Conservation (phyloP, 2,888 invertebrate genomes). For the Hirtodrosophila duncani region DNA sequence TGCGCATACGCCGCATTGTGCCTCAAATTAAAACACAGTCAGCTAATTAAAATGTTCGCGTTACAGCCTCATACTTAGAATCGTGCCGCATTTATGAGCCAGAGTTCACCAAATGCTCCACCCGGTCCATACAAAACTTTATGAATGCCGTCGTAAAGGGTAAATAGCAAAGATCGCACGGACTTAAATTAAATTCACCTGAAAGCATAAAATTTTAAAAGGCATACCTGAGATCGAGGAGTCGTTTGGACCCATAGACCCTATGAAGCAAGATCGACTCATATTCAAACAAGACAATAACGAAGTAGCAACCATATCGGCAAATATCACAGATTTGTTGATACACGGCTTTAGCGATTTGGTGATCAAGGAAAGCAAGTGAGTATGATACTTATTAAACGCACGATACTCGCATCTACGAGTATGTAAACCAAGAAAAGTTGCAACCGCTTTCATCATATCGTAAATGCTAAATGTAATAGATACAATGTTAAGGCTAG, state of each 20-base stretch:
- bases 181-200: too few relatives aligned
- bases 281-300: constrained; percentile 84
- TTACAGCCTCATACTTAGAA: constrained; percentile 83
- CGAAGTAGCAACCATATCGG: constrained; percentile 83
- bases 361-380: constrained; percentile 82
- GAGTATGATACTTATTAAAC: constrained; percentile 66
- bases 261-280: constrained; percentile 82
- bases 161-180: constrained; percentile 33
- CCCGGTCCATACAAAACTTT: constrained; percentile 79
- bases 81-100: constrained; percentile 83
- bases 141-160: constrained; percentile 81
- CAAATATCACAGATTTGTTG: constrained; percentile 83
- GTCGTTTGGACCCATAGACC: constrained; percentile 83
- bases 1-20: too few relatives aligned
- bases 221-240: constrained; percentile 67
- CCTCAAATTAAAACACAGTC: too few relatives aligned
- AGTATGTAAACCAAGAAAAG: too few relatives aligned
- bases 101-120: constrained; percentile 83
- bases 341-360: constrained; percentile 83
- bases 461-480: too few relatives aligned
- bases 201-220: too few relatives aligned
- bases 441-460: too few relatives aligned
- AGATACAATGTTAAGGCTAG: too few relatives aligned
- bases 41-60: neutral
- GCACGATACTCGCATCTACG: too few relatives aligned